Evolutionary conservation across 2,797 vertebrate genomes (phyloP), one percentile per base, ranked within the genome.

Genomic region (Lepilemur ruficaudatus): DNA sequence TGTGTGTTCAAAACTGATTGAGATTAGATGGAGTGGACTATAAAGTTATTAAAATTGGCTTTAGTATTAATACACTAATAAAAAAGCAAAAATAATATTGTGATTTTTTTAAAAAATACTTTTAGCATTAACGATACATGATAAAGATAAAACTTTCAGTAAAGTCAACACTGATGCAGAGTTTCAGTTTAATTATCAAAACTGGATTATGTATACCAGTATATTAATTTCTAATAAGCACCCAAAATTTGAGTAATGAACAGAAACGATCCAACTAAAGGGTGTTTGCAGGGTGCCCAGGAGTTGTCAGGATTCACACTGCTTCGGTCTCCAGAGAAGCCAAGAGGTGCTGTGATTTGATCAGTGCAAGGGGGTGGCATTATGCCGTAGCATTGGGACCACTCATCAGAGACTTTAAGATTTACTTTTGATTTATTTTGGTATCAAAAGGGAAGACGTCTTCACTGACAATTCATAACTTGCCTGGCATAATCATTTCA

Each of bases 101-200:
- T 38, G 38, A 38, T 38, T 28, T 93, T 75, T 52, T 80, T 32
- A 59, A 70, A 65, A 75, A 87, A 76, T 43, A 59, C n/a, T 70
- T n/a, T 63, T 83, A 61, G 46, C 92, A 76, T 46, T 50, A 28
- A 97, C 89, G 38, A 23, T 22, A 4, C 2, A 72, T 22, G 14
- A 72, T 52, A 83, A 15, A 63, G 0, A 43, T 23, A 61, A 92
- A 80, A 70, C 2, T 11, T 41, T 41, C 14, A 59, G 12, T 20
- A 32, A 23, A 17, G 13, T 11, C 20, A 25, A 46, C 4, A 48
- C 2, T 52, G 82, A 91, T 57, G 35, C 23, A 65, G 48, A 93
- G 38, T 14, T 82, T 90, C 22, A 72, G 52, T 67, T 94, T 94
- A 70, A 76, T 89, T 89, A 52, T 48, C 43, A 91, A 96, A 86